These are phyloP conservation scores for Drosophila ustulata DNA, from an alignment of 2,888 invertebrate species.

Conservation along the genomic window DNA sequence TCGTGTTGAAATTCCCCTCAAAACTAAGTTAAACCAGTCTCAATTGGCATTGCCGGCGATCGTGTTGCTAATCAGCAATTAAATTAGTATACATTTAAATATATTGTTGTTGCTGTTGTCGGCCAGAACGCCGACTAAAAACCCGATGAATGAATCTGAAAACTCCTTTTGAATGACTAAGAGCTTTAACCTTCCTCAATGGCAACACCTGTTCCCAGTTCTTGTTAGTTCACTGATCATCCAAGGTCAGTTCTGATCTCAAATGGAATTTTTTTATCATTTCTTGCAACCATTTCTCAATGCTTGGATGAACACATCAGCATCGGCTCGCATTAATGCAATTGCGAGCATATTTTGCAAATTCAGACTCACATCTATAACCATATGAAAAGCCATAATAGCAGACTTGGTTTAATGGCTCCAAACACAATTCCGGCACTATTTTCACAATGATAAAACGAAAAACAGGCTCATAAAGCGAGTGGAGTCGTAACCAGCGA, in stretches of 20 bases:
- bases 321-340: slow-evolving; percentile 1
- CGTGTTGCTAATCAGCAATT: slow-evolving; percentile 28
- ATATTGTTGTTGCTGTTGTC: neutral
- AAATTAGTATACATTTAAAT: slow-evolving; percentile 18
- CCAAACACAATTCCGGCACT: slow-evolving; percentile 36
- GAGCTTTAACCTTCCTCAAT: slow-evolving; percentile 9
- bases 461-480: slow-evolving; percentile 32
- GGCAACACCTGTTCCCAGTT: slow-evolving; percentile 6
- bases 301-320: neutral
- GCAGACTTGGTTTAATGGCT: slow-evolving; percentile 8
- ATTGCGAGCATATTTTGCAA: slow-evolving; percentile 9
- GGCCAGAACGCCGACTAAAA: slow-evolving; percentile 4
- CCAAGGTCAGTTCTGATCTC: slow-evolving; percentile 27
- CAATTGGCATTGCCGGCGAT: slow-evolving; percentile 28
- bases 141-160: slow-evolving; percentile 4
- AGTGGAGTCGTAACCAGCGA: slow-evolving; percentile 14
- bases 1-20: slow-evolving; percentile 25
- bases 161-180: slow-evolving; percentile 21
- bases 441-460: slow-evolving; percentile 36
- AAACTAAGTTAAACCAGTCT: slow-evolving; percentile 42
- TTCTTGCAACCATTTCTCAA: slow-evolving; percentile 5
- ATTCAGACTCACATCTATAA: slow-evolving; percentile 7
- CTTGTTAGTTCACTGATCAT: slow-evolving; percentile 19
- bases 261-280: slow-evolving; percentile 10
- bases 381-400: slow-evolving; percentile 15